Evolutionary conservation across 2,888 invertebrate genomes (phyloP).

Genomic region (Bugula neritina): DNA sequence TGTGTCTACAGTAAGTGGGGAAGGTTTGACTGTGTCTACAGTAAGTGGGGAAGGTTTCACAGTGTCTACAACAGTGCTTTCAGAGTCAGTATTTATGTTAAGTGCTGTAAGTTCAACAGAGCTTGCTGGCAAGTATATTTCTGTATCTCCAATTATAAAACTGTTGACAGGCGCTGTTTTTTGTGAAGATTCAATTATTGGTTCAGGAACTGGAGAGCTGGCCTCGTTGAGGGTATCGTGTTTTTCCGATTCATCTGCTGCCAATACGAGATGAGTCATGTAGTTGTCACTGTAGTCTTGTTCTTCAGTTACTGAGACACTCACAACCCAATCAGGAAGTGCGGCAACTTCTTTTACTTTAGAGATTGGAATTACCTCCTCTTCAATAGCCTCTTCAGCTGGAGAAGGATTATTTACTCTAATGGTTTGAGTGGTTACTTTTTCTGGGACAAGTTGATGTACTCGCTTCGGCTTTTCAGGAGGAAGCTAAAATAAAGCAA

Average conservation of each 20-base stretch:
- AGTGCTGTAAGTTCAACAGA: no score
- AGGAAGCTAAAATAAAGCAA: conserved; percentile 1
- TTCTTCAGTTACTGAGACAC: background rate
- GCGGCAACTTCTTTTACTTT: background rate
- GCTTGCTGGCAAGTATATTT: no score
- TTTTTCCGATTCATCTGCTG: background rate
- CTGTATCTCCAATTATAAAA: no score
- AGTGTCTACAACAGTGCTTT: no score
- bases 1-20: background rate
- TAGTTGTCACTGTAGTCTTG: background rate
- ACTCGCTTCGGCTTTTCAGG: conserved; percentile 19
- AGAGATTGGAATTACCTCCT: background rate
- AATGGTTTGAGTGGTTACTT: background rate
- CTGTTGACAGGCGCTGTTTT: background rate
- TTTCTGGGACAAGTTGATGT: conserved; percentile 6
- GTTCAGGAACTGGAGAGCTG: background rate
- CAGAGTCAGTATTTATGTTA: no score
- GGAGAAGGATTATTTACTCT: background rate
- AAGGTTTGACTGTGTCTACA: background rate
- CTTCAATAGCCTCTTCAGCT: background rate
- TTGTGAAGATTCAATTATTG: background rate
- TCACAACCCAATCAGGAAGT: background rate
- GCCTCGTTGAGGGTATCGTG: background rate
- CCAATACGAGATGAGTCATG: background rate
- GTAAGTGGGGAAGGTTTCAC: background rate